These are phyloP conservation scores for Agrilus biguttatus DNA, from an alignment of 2,888 invertebrate species.

Conservation along the genomic window DNA sequence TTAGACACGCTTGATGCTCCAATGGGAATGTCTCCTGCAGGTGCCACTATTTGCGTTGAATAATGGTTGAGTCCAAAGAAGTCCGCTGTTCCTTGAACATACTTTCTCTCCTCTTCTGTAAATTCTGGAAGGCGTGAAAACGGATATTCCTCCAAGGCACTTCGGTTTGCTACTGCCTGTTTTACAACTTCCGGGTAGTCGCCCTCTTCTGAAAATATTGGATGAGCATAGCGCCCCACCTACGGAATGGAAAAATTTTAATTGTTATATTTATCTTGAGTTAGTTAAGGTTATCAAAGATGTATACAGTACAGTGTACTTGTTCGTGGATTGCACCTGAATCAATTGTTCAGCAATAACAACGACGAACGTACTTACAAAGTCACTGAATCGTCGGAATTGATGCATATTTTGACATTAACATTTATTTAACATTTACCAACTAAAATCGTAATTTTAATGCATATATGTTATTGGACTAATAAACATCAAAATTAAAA, in stretches of 20 bases:
- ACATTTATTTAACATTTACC: too few species aligned
- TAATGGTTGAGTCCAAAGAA: conserved; percentile 38
- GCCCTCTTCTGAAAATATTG: conserved; percentile 38
- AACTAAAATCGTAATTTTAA: too few species aligned
- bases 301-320: too few species aligned
- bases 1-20: conserved; percentile 2
- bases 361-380: too few species aligned
- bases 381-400: too few species aligned
- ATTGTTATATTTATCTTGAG: too few species aligned
- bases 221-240: conserved; percentile 40
- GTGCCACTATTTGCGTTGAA: conserved; percentile 16
- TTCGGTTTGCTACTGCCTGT: conserved; percentile 37
- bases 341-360: too few species aligned
- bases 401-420: too few species aligned
- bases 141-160: conserved; percentile 37
- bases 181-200: conserved; percentile 43
- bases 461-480: too few species aligned
- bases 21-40: conserved; percentile 1
- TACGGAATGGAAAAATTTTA: neutral
- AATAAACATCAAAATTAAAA: too few species aligned
- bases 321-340: too few species aligned
- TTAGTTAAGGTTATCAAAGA: too few species aligned
- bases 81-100: conserved; percentile 32
- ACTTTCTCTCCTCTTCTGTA: conserved; percentile 32
- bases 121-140: conserved; percentile 43